Evolutionary conservation across 2,888 invertebrate genomes (phyloP).

Genomic region (Meteorus colon): DNA sequence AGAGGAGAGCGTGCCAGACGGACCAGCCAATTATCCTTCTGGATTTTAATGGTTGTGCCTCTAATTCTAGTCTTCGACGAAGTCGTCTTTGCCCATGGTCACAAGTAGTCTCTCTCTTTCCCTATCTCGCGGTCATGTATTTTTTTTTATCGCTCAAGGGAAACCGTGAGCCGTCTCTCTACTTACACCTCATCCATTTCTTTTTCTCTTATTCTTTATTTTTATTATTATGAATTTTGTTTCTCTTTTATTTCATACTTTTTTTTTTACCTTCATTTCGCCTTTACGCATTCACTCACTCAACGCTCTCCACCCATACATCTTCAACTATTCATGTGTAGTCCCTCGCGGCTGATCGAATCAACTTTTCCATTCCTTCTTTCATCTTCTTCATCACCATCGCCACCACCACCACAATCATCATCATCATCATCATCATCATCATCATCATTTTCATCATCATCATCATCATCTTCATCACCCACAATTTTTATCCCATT

Average conservation of each 20-base stretch:
- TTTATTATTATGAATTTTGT: not conserved
- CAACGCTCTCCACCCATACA: not conserved
- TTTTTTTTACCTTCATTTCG: not conserved
- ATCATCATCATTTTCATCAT: not conserved
- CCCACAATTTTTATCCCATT: constrained; percentile 3
- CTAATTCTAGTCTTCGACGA: constrained; percentile 64
- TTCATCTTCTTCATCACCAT: not conserved
- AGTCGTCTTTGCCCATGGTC: constrained; percentile 40
- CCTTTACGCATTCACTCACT: constrained; percentile 1
- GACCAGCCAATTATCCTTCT: constrained; percentile 63
- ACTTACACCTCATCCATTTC: constrained; percentile 26
- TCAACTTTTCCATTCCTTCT: not conserved
- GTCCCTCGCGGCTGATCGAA: not conserved
- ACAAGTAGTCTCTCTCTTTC: constrained; percentile 48
- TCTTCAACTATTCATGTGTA: not conserved
- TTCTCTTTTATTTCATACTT: not conserved
- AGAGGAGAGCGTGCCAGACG: constrained; percentile 36
- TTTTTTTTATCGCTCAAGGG: constrained; percentile 62
- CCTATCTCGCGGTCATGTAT: constrained; percentile 47
- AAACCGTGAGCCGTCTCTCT: constrained; percentile 49
- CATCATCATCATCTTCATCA: not conserved
- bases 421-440: too few species aligned
- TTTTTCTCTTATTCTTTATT: constrained; percentile 1
- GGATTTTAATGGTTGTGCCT: constrained; percentile 65
- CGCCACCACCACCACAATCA: not conserved